Evolutionary conservation across 2,797 vertebrate genomes (phyloP).

Genomic region (Sebastolobus altivelis): DNA sequence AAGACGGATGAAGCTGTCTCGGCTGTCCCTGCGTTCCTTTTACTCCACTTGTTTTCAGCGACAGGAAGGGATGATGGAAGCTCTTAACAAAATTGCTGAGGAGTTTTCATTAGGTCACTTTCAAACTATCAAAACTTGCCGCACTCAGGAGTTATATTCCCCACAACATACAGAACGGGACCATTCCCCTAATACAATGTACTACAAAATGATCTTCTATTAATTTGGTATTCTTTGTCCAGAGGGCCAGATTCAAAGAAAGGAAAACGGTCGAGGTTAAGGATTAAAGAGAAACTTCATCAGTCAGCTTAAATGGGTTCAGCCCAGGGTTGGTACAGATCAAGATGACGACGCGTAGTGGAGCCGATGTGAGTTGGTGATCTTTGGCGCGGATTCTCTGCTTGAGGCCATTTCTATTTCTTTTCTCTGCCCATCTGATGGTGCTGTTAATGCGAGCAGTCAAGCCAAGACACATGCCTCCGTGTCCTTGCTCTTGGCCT

Average conservation of each 20-base stretch:
- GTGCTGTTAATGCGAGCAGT: constrained; percentile 43
- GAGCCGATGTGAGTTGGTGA: constrained; percentile 30
- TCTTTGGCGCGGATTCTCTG: constrained; percentile 37
- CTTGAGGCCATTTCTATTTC: constrained; percentile 43
- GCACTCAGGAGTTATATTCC: neutral
- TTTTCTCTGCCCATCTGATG: constrained; percentile 19
- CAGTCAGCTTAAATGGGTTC: constrained; percentile 15
- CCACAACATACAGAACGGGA: neutral
- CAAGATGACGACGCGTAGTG: constrained; percentile 24
- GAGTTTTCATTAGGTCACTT: constrained; percentile 52
- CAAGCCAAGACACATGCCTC: constrained; percentile 37
- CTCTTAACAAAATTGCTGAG: constrained; percentile 33
- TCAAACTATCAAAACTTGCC: constrained; percentile 20
- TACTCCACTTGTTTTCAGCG: constrained; percentile 45
- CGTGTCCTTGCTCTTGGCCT: constrained; percentile 49
- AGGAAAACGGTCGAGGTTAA: constrained; percentile 1
- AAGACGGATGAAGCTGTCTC: constrained; percentile 67
- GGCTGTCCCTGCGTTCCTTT: constrained; percentile 44
- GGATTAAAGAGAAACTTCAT: constrained; percentile 7
- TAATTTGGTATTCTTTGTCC: constrained; percentile 8
- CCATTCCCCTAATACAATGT: neutral
- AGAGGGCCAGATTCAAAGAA: neutral
- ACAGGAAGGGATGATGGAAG: constrained; percentile 57
- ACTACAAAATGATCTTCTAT: neutral
- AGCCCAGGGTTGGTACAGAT: constrained; percentile 12